These are phyloP conservation scores for Parapsyche elsis DNA, from an alignment of 1,140 invertebrate genomes.

Conservation along the genomic window DNA sequence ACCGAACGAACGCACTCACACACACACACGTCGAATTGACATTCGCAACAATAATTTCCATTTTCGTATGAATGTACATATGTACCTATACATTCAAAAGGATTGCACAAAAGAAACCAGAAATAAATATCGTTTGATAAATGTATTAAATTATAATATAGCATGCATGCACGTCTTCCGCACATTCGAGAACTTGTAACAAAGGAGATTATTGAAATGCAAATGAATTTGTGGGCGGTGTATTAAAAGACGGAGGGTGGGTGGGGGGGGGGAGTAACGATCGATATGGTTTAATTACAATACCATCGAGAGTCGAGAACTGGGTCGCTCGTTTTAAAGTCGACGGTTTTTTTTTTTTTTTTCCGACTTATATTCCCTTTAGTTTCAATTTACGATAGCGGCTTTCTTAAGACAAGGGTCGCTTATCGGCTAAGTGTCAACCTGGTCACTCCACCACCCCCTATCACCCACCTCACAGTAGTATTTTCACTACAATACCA, in stretches of 20 bases:
- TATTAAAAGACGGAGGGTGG: background rate
- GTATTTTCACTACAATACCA: too few relatives aligned
- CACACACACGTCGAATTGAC: background rate
- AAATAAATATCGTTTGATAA: too few relatives aligned
- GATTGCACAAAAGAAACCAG: too few relatives aligned
- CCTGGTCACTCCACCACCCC: constrained; percentile 31
- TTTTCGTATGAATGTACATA: too few relatives aligned
- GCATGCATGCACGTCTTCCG: background rate
- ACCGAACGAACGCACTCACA: background rate
- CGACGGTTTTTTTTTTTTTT: constrained; percentile 18
- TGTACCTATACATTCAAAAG: too few relatives aligned
- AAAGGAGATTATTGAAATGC: constrained; percentile 43
- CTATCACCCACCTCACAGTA: background rate
- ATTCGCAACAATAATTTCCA: background rate
- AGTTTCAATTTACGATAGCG: constrained; percentile 48
- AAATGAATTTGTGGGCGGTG: constrained; percentile 35
- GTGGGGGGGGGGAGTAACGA: background rate
- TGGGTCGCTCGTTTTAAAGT: constrained; percentile 37
- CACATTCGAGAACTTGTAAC: constrained; percentile 31
- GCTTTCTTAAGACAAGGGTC: constrained; percentile 38
- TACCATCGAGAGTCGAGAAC: constrained; percentile 30
- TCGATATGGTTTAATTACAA: constrained; percentile 42
- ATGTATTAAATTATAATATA: background rate
- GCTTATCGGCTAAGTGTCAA: constrained; percentile 48
- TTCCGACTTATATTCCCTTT: constrained; percentile 38